Evolutionary conservation across 1,140 invertebrate genomes (phyloP).

Genomic region (Drosophila sproati): DNA sequence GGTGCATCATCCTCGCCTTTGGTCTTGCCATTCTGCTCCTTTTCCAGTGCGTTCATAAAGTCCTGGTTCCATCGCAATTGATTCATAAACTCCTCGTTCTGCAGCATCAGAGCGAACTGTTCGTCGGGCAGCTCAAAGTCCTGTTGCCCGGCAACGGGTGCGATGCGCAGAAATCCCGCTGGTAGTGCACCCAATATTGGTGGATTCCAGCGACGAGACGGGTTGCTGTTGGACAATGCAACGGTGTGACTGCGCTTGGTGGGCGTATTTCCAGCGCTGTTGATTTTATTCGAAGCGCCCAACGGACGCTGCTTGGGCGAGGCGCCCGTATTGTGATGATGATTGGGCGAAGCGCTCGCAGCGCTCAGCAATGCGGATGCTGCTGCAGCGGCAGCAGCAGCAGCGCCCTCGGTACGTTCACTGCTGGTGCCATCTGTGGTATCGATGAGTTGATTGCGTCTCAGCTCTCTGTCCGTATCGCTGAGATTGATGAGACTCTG

Average conservation of each 20-base stretch:
- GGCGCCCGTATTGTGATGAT: conserved; percentile 82
- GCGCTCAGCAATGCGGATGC: conserved; percentile 51
- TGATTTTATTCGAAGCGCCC: conserved; percentile 47
- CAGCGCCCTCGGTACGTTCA: conserved; percentile 29
- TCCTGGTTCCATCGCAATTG: conserved; percentile 95
- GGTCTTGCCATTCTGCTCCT: conserved; percentile 87
- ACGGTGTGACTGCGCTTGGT: conserved; percentile 54
- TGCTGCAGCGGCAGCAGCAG: conserved; percentile 19
- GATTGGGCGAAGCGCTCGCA: conserved; percentile 64
- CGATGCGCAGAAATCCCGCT: conserved; percentile 89
- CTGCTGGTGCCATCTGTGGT: conserved; percentile 57
- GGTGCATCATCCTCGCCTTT: conserved; percentile 90
- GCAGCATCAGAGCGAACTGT: conserved; percentile 93
- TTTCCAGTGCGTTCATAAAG: conserved; percentile 94
- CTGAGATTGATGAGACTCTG: conserved; percentile 81
- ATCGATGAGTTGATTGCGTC: conserved; percentile 63
- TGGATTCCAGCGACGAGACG: conserved; percentile 90
- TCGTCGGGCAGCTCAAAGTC: conserved; percentile 88
- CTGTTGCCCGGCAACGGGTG: conserved; percentile 55
- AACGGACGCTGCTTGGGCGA: conserved; percentile 78
- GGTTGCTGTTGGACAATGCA: conserved; percentile 27
- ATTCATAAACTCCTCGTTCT: conserved; percentile 97
- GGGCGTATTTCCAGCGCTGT: conserved; percentile 63
- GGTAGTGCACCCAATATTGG: conserved; percentile 92
- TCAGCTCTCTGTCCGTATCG: conserved; percentile 67